These are phyloP conservation scores for Pollenia labialis DNA, from an alignment of 2,888 invertebrate genomes.

Conservation along the genomic window DNA sequence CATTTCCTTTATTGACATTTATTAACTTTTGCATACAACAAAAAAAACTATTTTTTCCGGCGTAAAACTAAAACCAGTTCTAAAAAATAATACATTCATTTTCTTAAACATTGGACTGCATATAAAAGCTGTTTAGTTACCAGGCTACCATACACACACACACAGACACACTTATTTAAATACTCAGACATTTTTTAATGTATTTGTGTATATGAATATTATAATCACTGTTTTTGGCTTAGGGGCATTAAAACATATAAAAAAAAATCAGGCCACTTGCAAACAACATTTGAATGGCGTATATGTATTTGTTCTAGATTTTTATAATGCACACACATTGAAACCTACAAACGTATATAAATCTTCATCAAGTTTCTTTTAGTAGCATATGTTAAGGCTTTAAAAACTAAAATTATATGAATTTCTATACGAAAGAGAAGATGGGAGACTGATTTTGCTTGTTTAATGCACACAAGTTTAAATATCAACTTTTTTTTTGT, in stretches of 20 bases:
- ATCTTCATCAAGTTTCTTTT: constrained; percentile 3
- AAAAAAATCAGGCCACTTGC: constrained; percentile 68
- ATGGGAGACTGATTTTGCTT: constrained; percentile 43
- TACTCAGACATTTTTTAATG: neutral
- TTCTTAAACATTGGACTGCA: constrained; percentile 7
- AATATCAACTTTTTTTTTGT: constrained; percentile 39
- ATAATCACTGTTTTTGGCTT: constrained; percentile 66
- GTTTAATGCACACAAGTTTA: constrained; percentile 42
- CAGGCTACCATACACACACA: too few species aligned
- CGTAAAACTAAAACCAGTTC: constrained; percentile 1
- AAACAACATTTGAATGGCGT: constrained; percentile 53
- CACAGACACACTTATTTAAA: too few species aligned
- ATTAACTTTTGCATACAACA: constrained; percentile 6
- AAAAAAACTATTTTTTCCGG: constrained; percentile 29
- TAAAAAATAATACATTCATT: constrained; percentile 6
- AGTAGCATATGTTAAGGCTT: constrained; percentile 64
- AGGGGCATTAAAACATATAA: constrained; percentile 59
- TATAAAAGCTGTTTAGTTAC: neutral
- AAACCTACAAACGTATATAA: neutral
- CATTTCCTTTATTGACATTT: constrained; percentile 29
- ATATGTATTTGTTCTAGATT: constrained; percentile 47
- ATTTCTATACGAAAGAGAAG: constrained; percentile 6
- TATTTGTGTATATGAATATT: constrained; percentile 17
- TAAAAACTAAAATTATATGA: constrained; percentile 28
- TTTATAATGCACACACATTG: constrained; percentile 21